phyloP scores from a whole-genome alignment of 2,797 vertebrate genomes.

The Manis javanica region DNA sequence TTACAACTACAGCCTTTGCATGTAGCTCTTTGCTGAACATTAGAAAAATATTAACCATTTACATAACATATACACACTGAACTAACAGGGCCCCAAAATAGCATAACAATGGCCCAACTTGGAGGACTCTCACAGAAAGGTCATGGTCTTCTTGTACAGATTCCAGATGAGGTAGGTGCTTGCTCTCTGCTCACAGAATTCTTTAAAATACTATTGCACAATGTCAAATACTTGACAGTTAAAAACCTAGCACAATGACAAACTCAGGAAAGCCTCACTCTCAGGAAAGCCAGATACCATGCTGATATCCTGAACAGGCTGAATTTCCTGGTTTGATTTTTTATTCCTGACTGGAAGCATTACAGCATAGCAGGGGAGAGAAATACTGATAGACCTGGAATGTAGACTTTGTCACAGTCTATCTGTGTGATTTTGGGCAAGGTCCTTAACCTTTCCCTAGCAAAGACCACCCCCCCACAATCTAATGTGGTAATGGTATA shows the following conservation, averaged over 20 bases:
- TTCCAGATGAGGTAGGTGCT: background rate
- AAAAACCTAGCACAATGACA: background rate
- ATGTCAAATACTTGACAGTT: background rate
- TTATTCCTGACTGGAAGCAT: background rate
- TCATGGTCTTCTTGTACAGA: background rate
- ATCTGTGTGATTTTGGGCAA: background rate
- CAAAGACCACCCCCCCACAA: background rate
- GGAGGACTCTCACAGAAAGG: constrained; percentile 24
- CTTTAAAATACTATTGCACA: background rate
- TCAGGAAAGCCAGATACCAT: background rate
- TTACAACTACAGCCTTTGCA: constrained; percentile 72
- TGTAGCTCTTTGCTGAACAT: constrained; percentile 45
- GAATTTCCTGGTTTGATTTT: background rate
- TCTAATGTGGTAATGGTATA: background rate
- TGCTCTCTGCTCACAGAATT: background rate
- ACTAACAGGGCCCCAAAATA: background rate
- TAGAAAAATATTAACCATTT: constrained; percentile 53
- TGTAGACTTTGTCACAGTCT: background rate
- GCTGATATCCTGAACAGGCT: background rate
- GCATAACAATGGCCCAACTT: background rate
- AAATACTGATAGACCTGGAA: background rate
- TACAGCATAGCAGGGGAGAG: background rate
- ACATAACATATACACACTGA: background rate
- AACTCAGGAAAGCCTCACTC: background rate
- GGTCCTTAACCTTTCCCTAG: background rate